Evolutionary conservation across 2,113 vertebrate genomes (phyloP), one percentile per base, ranked within the genome.

Genomic region (Hippoglossus stenolepis): DNA sequence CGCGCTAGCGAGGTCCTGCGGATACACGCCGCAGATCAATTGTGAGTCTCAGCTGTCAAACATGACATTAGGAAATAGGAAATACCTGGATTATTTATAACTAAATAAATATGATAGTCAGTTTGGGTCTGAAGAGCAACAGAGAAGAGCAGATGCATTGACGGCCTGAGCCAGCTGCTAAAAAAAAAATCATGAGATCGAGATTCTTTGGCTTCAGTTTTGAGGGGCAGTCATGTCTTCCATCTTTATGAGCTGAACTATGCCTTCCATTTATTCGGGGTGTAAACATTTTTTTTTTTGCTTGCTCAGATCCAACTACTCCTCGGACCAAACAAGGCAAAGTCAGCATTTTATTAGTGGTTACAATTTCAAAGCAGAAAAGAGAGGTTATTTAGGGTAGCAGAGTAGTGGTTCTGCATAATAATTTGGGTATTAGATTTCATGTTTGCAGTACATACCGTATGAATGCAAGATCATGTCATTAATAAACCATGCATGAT

Each of bases 401-500:
- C 28, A 14, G 5, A 26, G 28, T 20, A n/a, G 51, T 59, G 18
- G 3, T 14, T 68, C 11, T 70, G 21, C 24, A 56, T 70, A 40
- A 67, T 81, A 70, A 49, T 58, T 1, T 43, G 11, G 6, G 72
- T 60, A 28, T 53, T 18, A 35, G 35, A 13, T 62, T 64, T 26
- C 59, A 28, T 73, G 47, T 51, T 51, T 51, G 47, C 47, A 51
- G 47, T 6, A 51, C 47, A 28, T 31, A 24, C 14, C 61, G 31
- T 51, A 26, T 47, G 9, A 64, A 57, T 70, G 6, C 26, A 28
- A 64, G 21, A 24, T 60, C 23, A 64, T 60, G 20, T 54, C 9
- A 64, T 63, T 51, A 64, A 61, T 77, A 74, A 75, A 62, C 13
- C 31, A 15, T 73, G 49, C 24, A 70, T 73, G 14, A 51, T 24